Evolutionary conservation across 2,113 vertebrate genomes (phyloP).

Genomic region (Onychorhynchus coronatus): DNA sequence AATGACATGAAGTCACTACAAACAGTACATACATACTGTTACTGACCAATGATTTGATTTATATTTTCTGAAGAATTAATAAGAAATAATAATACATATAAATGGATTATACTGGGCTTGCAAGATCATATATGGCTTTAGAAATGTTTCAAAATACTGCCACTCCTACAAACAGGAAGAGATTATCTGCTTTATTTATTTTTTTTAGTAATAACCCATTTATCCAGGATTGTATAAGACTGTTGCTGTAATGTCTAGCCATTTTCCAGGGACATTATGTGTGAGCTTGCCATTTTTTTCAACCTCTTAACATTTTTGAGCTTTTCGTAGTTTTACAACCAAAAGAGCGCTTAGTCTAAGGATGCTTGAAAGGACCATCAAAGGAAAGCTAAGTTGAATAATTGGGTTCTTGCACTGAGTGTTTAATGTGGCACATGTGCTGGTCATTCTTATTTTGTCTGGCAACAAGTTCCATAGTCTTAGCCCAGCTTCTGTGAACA

Average conservation of each 20-base stretch:
- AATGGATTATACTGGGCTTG: not conserved
- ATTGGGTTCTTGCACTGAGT: not conserved
- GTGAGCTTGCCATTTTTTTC: not conserved
- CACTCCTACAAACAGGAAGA: not conserved
- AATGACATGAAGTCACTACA: not conserved
- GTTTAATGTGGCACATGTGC: not conserved
- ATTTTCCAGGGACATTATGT: not conserved
- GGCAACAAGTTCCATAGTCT: not conserved
- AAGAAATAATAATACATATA: not conserved
- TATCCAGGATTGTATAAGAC: not conserved
- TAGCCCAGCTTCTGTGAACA: not conserved
- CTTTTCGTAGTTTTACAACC: not conserved
- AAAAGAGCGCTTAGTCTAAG: not conserved
- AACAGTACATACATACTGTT: not conserved
- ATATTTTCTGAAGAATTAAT: not conserved
- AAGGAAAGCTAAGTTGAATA: not conserved
- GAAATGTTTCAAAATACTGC: not conserved
- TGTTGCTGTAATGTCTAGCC: not conserved
- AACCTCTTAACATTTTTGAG: not conserved
- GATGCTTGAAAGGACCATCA: not conserved
- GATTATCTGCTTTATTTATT: not conserved
- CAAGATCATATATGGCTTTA: not conserved
- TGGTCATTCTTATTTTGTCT: constrained; percentile 51
- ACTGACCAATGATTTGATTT: not conserved
- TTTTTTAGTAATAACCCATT: not conserved